Evolutionary conservation across 2,888 invertebrate genomes (phyloP).

Genomic region (Dynastes hyllus): DNA sequence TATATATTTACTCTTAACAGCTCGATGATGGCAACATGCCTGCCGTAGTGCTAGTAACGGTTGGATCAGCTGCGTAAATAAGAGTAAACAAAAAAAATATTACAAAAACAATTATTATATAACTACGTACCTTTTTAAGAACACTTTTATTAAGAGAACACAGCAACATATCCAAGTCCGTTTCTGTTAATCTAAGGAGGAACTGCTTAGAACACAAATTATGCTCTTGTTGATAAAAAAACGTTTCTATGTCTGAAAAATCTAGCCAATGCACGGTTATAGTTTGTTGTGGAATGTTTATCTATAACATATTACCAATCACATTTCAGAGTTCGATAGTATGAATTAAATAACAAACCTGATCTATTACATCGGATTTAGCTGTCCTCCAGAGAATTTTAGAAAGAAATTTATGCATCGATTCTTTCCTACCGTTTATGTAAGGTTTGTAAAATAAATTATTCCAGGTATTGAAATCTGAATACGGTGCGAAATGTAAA

Average conservation of each 20-base stretch:
- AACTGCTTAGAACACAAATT: conserved; percentile 72
- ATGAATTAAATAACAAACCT: conserved; percentile 66
- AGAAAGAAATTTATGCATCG: conserved; percentile 73
- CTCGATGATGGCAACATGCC: conserved; percentile 82
- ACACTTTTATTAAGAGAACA: conserved; percentile 70
- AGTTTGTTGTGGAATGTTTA: conserved; percentile 79
- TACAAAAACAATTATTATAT: neutral
- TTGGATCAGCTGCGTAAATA: conserved; percentile 72
- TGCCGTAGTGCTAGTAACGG: conserved; percentile 81
- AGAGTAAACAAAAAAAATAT: conserved; percentile 11
- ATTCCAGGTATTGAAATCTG: conserved; percentile 73
- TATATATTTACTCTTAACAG: conserved; percentile 74
- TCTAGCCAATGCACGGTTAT: conserved; percentile 75
- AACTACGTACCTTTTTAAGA: conserved; percentile 67
- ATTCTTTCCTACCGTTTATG: conserved; percentile 69
- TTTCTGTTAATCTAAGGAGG: conserved; percentile 69
- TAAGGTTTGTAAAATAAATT: conserved; percentile 73
- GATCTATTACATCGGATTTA: conserved; percentile 79
- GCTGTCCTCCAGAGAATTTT: conserved; percentile 81
- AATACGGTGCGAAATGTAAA: conserved; percentile 75
- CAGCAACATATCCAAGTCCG: conserved; percentile 70
- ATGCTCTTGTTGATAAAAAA: conserved; percentile 81
- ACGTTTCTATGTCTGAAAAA: conserved; percentile 83
- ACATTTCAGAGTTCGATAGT: neutral
- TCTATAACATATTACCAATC: conserved; percentile 62